Percentiles rank a stretch among this genome's conserved stretches.
Conservation (phyloP, 2,797 vertebrate species). For the Silurus lanzhouensis region DNA sequence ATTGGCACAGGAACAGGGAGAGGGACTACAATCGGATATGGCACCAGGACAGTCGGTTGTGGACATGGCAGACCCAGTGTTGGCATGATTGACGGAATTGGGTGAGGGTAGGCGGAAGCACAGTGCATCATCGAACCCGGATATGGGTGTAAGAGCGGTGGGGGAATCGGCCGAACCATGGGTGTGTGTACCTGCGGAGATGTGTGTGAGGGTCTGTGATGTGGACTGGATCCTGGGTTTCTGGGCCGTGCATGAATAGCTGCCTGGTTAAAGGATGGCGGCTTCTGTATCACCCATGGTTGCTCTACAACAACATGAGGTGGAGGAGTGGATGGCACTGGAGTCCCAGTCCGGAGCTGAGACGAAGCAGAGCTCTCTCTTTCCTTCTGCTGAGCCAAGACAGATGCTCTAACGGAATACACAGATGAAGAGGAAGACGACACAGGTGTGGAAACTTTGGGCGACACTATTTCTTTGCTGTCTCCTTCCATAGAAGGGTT, state of each 20-base stretch:
- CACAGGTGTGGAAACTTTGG: constrained; percentile 82
- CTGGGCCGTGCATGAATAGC: constrained; percentile 74
- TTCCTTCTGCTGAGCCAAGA: constrained; percentile 9
- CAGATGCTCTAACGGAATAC: constrained; percentile 56
- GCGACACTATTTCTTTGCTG: constrained; percentile 83
- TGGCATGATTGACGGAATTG: constrained; percentile 89
- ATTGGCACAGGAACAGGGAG: constrained; percentile 94
- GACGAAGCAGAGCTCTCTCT: constrained; percentile 49
- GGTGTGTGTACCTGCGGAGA: constrained; percentile 78
- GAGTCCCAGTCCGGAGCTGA: constrained; percentile 78
- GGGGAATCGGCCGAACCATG: constrained; percentile 73
- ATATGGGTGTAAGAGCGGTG: constrained; percentile 83
- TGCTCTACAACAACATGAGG: constrained; percentile 62
- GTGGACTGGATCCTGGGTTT: constrained; percentile 62
- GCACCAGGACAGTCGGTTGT: constrained; percentile 91
- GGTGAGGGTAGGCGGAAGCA: constrained; percentile 87
- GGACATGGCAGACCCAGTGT: constrained; percentile 88
- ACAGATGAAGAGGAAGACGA: constrained; percentile 77
- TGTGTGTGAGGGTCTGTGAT: constrained; percentile 59
- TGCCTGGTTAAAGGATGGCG: constrained; percentile 75
- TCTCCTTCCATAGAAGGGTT: constrained; percentile 76
- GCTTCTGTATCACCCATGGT: constrained; percentile 72
- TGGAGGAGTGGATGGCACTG: constrained; percentile 63
- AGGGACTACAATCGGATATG: constrained; percentile 95
- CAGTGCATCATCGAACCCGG: constrained; percentile 87